These are phyloP conservation scores for Coturnix japonica DNA, from an alignment of 2,113 vertebrate genomes.

Conservation along the genomic window DNA sequence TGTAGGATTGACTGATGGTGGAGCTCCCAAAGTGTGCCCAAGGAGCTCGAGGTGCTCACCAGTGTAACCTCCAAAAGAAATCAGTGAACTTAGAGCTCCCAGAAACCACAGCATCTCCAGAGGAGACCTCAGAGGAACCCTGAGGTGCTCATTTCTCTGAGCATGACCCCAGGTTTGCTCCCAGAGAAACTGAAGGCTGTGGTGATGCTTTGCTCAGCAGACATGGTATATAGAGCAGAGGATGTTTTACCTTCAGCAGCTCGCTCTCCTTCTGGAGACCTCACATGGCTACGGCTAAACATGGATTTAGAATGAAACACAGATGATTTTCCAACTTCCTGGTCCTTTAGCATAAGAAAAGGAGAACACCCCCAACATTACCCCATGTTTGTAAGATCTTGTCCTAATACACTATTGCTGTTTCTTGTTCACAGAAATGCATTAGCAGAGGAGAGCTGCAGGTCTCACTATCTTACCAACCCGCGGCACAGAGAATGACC, in stretches of 20 bases:
- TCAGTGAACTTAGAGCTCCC: not conserved
- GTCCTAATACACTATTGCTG: accelerated
- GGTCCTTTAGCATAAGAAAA: too few species aligned
- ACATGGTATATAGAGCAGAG: accelerated
- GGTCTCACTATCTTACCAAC: constrained; percentile 95
- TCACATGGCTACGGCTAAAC: not conserved
- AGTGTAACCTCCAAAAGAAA: not conserved
- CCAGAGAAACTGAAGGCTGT: not conserved
- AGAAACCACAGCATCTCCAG: accelerated
- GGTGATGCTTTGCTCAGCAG: not conserved
- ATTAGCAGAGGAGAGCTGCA: constrained; percentile 92
- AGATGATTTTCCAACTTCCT: accelerated
- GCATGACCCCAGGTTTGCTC: not conserved
- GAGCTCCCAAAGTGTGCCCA: not conserved
- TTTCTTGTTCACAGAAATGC: constrained; percentile 80
- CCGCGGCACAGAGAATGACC: constrained; percentile 93
- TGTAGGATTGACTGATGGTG: not conserved
- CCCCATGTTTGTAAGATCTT: accelerated
- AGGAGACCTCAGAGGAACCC: not conserved
- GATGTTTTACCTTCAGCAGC: accelerated
- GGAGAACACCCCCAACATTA: not conserved
- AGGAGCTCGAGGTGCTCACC: not conserved
- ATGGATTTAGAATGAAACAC: accelerated
- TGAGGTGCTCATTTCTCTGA: accelerated
- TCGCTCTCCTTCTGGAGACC: not conserved